phyloP scores from a whole-genome alignment of 1,140 invertebrate genomes.

The Zaprionus lachaisei region DNA sequence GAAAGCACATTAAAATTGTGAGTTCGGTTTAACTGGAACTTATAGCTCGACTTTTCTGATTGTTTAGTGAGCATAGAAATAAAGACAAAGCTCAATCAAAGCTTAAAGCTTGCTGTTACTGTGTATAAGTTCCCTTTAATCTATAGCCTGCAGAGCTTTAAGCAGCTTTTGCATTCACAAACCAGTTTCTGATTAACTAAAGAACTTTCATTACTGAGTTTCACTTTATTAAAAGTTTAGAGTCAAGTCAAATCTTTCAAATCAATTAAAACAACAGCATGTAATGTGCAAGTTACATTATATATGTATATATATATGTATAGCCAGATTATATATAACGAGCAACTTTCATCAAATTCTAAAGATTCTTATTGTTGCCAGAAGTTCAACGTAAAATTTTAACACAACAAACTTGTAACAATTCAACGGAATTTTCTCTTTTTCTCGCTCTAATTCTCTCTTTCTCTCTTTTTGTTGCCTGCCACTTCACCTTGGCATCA shows the following conservation, averaged over 20 bases:
- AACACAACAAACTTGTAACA: slow-evolving; percentile 1
- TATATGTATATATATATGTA: not conserved
- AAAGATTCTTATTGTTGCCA: not conserved
- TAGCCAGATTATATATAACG: not conserved
- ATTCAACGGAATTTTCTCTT: not conserved
- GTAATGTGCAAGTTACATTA: not conserved
- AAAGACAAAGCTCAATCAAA: no score
- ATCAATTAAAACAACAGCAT: not conserved
- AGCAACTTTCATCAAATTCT: slow-evolving; percentile 5
- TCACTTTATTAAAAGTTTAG: no score
- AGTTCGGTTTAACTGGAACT: no score
- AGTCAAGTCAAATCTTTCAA: not conserved
- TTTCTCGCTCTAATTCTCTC: not conserved
- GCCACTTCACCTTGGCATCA: slow-evolving; percentile 11
- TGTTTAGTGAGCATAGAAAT: no score
- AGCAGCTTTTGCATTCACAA: no score
- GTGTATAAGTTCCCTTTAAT: no score
- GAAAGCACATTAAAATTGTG: no score
- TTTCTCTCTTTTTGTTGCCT: not conserved
- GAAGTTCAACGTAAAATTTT: not conserved
- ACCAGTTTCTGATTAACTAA: no score
- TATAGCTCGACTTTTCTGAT: no score
- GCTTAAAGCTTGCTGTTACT: no score
- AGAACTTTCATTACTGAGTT: no score
- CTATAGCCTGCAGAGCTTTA: no score